These are phyloP conservation scores for Drosophila littoralis DNA, from an alignment of 1,140 invertebrate genomes.

Conservation along the genomic window DNA sequence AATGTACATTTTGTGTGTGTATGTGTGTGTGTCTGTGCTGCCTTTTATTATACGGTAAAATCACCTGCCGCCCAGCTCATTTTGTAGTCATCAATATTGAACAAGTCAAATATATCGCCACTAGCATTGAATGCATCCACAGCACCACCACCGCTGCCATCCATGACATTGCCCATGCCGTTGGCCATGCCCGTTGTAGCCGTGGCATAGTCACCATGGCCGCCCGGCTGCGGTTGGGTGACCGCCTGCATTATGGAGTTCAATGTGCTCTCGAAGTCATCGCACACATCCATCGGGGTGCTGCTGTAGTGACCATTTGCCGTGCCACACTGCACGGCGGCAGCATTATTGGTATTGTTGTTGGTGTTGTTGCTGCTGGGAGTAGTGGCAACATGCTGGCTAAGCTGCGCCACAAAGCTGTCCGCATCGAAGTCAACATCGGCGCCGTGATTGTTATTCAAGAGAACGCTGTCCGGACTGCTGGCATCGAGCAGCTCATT, in stretches of 20 bases:
- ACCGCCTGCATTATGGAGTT: slow-evolving; percentile 78
- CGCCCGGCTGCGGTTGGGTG: slow-evolving; percentile 53
- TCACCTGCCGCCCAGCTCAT: slow-evolving; percentile 83
- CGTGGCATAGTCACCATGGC: slow-evolving; percentile 47
- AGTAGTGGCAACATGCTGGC: slow-evolving; percentile 59
- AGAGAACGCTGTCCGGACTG: slow-evolving; percentile 63
- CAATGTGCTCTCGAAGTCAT: slow-evolving; percentile 82
- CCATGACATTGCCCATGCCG: slow-evolving; percentile 25
- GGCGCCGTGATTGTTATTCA: slow-evolving; percentile 63
- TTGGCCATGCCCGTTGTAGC: slow-evolving; percentile 36
- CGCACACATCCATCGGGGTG: slow-evolving; percentile 83
- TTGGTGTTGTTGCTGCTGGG: slow-evolving; percentile 32
- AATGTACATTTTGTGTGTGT: slow-evolving; percentile 16
- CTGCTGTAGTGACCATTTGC: slow-evolving; percentile 60
- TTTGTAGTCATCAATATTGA: slow-evolving; percentile 84
- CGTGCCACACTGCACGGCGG: slow-evolving; percentile 37
- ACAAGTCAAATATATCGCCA: slow-evolving; percentile 80
- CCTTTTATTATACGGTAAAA: slow-evolving; percentile 75
- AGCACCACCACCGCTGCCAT: slow-evolving; percentile 32
- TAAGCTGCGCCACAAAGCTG: slow-evolving; percentile 76
- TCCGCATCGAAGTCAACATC: slow-evolving; percentile 79
- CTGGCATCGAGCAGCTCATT: slow-evolving; percentile 75
- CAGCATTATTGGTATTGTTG: slow-evolving; percentile 16
- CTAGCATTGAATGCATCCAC: slow-evolving; percentile 73
- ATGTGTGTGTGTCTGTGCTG: slow-evolving; percentile 15